Conservation (phyloP, 2,888 invertebrate species). For the Callyntrura guangdongensis region DNA sequence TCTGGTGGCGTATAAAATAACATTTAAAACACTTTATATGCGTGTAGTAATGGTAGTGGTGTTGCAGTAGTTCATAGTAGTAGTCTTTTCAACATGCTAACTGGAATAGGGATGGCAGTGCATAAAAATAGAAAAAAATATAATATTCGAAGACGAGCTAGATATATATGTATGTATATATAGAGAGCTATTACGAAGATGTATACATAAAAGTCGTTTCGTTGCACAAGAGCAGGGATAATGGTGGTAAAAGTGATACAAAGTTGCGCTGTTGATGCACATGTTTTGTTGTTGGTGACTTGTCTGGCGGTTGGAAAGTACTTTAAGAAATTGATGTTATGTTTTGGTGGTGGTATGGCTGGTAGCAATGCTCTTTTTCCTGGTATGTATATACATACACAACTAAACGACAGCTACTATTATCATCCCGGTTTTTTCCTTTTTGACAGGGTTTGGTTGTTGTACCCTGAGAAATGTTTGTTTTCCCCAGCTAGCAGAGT, state of each 20-base stretch:
- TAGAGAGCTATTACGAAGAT: neutral
- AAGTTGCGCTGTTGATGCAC: conserved; percentile 41
- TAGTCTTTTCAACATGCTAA: neutral
- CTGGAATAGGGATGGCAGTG: neutral
- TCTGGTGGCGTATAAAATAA: neutral
- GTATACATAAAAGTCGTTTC: neutral
- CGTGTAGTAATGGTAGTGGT: too few species aligned
- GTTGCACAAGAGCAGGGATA: neutral
- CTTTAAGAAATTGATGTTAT: conserved; percentile 66
- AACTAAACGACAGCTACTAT: neutral
- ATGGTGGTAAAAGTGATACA: conserved; percentile 39
- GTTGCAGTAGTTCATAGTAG: too few species aligned
- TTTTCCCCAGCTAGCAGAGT: neutral
- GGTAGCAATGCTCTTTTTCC: neutral
- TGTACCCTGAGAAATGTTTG: neutral
- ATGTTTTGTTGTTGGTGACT: conserved; percentile 57
- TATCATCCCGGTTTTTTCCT: conserved; percentile 14
- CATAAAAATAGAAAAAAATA: conserved; percentile 35
- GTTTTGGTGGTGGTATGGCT: conserved; percentile 29
- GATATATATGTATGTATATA: too few species aligned
- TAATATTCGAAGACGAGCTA: conserved; percentile 15
- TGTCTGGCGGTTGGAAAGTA: conserved; percentile 47
- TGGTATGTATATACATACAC: conserved; percentile 3
- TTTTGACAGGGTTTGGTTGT: neutral
- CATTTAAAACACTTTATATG: neutral